Base-by-base conservation (phyloP, 2,888 invertebrate species). In the Thysanoteuthis rhombus region DNA sequence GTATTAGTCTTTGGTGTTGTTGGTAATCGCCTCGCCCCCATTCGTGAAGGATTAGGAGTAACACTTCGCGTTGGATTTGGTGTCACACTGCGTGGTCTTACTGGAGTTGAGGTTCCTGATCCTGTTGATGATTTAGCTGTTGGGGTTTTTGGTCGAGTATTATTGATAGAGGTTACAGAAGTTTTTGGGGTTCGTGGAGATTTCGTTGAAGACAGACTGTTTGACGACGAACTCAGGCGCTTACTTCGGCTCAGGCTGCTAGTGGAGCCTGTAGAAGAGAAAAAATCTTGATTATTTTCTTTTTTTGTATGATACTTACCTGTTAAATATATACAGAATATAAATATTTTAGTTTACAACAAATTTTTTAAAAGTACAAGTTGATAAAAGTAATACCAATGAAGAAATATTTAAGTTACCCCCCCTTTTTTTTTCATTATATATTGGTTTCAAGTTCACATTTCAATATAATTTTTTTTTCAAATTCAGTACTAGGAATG, bases 181-280 rank as follows among this genome's bases (percentile, higher is more conserved):
- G 93, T 47, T 47, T 93, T 93, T 2, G 93, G 94, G 89, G 94
- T 94, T 40, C 94, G 94, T 22, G 94, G 94, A 93, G 93, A 47
- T 47, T 93, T 93, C 4, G 92, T 95, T 42, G 96, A 95, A 45
- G 95, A 95, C 45, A 96, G 94, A 94, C 95, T 96, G 32, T 96
- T 95, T 38, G 96, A 96, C 42, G 96, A 96, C 40, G 95, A 95
- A 94, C 96, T 96, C 45, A 96, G 94, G 75, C 96, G 95, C 93
- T 96, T 96, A 39, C 95, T 95, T 90, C 96, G 94, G 38, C 95
- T 95, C 89, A 96, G 94, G 94, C 96, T 96, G 89, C 96, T 96
- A 25, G 96, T 96, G 38, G 96, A 96, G 93, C 96, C 96, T 96
- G 93, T 16, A 92, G 45, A 40, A 42, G 92, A 36, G 89, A 42